Evolutionary conservation across 2,888 invertebrate species (phyloP), one percentile per base, ranked within the genome.

Genomic region (Yponomeuta evonymella): DNA sequence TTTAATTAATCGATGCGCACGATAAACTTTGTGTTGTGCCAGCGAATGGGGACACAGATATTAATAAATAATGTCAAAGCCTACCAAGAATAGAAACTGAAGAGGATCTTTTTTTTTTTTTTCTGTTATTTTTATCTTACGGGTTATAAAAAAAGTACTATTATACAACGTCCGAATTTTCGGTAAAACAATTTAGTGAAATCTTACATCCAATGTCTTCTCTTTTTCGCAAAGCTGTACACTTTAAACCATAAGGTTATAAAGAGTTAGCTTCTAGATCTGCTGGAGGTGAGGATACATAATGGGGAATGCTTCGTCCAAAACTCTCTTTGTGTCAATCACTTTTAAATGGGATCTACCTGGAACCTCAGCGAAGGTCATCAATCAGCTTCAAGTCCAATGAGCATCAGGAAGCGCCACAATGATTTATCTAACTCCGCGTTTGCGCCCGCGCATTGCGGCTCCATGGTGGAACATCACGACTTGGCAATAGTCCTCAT

Each of bases 381-480:
- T 90, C 86, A 85, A 90, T 90, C 90, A 89, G 81, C 81, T 85
- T 78, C 83, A 58, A 75, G 79, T 84, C 83, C 85, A 85, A 89
- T 87, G 75, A 86, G 77, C 77, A 79, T 88, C 85, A 88, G 89
- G 90, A 90, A 91, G 90, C 89, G 88, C 85, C 83, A 87, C 81
- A 81, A 86, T 90, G 90, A 90, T 90, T 86, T 85, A 90, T 89
- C 81, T 78, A 75, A 58, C 72, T 68, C 66, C 12, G 8, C 51
- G 43, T 23, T 12, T 69, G 72, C 65, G 71, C 74, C 74, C 74
- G 79, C 80, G 79, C 80, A 79, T 75, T 72, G 72, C 71, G 51
- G 67, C 64, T 63, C 66, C 65, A 33, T 69, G 69, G 11, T 36
- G 73, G 73, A 74, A 74, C 75, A 79, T 81, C 86, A 83, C 82